Base-by-base conservation (phyloP, 2,888 invertebrate species). In the Seladonia tumulorum region DNA sequence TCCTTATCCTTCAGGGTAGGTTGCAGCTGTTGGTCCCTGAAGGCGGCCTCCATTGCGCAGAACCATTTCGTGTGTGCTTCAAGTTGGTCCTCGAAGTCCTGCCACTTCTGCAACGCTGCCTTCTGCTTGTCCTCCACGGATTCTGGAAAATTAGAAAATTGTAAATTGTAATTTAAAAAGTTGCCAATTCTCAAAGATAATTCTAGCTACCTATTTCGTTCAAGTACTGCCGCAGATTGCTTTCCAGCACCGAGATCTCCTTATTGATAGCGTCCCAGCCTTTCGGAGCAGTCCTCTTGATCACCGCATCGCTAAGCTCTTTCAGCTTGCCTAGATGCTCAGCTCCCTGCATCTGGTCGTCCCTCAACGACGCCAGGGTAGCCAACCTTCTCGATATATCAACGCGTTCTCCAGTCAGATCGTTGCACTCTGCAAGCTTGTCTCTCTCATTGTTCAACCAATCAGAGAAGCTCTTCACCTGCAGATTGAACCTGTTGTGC, bases 31-130 rank as follows among this genome's bases (percentile, higher is more conserved):
- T 98, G 98, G 91, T 99, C 98, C 78, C 98, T 97, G 94, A 99
- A 98, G 80, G 97, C 97, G 14, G 97, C 96, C 95, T 99, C 99
- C 94, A 97, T 97, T 47, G 96, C 96, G 92, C 98, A 97, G 89
- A 99, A 97, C 99, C 99, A 99, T 90, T 97, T 97, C 18, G 97
- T 97, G 53, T 98, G 96, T 42, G 96, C 96, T 88, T 98, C 98
- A 70, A 98, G 96, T 49, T 97, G 97, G 71, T 96, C 96, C 93
- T 99, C 99, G 94, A 99, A 99, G 84, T 97, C 97, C 89, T 97
- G 96, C 99, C 99, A 99, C 93, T 98, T 97, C 76, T 97, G 96
- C 2, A 98, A 95, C 0, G 97, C 97, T 84, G 97, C 96, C 87
- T 97, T 97, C 83, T 98, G 97, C 92, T 97, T 98, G 45, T 96